Base-by-base conservation (phyloP, 2,888 invertebrate species). In the Imbricaverruca yamaguchii region DNA sequence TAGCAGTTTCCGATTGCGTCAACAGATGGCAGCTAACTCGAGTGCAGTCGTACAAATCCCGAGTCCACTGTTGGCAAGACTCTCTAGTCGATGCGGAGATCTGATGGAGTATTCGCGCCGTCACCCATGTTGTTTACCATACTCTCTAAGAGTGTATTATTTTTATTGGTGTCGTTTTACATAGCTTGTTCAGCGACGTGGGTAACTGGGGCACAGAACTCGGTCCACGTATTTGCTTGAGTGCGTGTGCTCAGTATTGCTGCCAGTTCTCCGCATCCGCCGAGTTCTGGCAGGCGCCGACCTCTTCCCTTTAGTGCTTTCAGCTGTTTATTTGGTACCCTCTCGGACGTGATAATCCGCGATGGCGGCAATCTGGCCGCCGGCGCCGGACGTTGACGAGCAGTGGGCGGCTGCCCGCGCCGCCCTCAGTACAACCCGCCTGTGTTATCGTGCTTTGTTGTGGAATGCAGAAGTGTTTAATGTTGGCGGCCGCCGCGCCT, bases 261-360 rank as follows among this genome's bases (percentile, higher is more conserved):
- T 8, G 65, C 23, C 65, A 65, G 23, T 18, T 65, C 18, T 23
- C n/a, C 1, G 74, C 21, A 10, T 10, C 53, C 13, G 53, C 11
- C 55, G 21, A 21, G 53, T 55, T 1, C 9, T 1, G 15, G 74
- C 13, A 3, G 53, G 53, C 15, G 15, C 21, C 21, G 74, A 55
- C 74, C 74, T 55, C 74, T 74, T 74, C 74, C 74, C 53, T 74
- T 74, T 74, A 74, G 74, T 74, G 74, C 74, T 74, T 74, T 74
- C 74, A 74, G 74, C 53, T 53, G 23, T 74, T 74, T 74, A 55
- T 74, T 74, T 74, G 39, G 18, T 55, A 55, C 18, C 53, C 74
- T 4, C 23, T 53, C 18, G 74, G 10, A 21, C 53, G 74, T 69
- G 69, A 69, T 69, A 69, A 13, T 10, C 13, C 13, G 23, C 39